These are phyloP conservation scores for Thalassaphorura encarpata DNA, from an alignment of 1,140 invertebrate species.

Conservation along the genomic window DNA sequence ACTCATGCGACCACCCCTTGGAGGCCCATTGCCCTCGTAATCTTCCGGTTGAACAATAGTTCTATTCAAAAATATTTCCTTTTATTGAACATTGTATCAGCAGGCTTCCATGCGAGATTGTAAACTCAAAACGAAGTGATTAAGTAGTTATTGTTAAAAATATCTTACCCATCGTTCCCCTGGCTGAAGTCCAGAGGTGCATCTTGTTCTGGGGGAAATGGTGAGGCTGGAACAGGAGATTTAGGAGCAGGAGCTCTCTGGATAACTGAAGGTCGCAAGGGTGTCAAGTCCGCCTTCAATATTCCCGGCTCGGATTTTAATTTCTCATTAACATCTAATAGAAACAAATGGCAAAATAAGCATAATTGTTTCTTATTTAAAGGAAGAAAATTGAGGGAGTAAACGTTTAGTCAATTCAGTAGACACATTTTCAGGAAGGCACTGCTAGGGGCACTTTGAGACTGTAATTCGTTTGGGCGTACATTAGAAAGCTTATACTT, in stretches of 20 bases:
- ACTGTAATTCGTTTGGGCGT: no score
- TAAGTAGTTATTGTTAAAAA: not conserved
- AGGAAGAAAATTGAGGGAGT: no score
- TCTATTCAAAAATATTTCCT: conserved; percentile 4
- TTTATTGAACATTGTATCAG: no score
- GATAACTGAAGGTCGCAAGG: conserved; percentile 30
- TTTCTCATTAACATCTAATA: no score
- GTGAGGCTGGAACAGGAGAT: conserved; percentile 26
- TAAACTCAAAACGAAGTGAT: no score
- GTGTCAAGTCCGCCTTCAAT: conserved; percentile 25
- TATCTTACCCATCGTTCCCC: conserved; percentile 23
- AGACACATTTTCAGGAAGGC: no score
- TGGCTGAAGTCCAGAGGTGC: conserved; percentile 33
- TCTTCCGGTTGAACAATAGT: conserved; percentile 22
- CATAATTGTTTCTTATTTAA: no score
- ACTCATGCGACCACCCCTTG: conserved; percentile 30
- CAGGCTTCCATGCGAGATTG: no score
- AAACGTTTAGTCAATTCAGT: no score
- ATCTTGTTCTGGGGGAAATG: conserved; percentile 33
- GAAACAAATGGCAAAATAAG: no score
- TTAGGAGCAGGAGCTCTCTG: conserved; percentile 30
- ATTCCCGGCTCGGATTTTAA: conserved; percentile 6
- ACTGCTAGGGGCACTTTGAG: no score
- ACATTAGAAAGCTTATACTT: no score
- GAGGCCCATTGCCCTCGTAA: conserved; percentile 32